Percentiles rank a stretch among this genome's conserved stretches.
phyloP scores from a whole-genome alignment of 2,797 vertebrate species.

The Geotrypetes seraphini region DNA sequence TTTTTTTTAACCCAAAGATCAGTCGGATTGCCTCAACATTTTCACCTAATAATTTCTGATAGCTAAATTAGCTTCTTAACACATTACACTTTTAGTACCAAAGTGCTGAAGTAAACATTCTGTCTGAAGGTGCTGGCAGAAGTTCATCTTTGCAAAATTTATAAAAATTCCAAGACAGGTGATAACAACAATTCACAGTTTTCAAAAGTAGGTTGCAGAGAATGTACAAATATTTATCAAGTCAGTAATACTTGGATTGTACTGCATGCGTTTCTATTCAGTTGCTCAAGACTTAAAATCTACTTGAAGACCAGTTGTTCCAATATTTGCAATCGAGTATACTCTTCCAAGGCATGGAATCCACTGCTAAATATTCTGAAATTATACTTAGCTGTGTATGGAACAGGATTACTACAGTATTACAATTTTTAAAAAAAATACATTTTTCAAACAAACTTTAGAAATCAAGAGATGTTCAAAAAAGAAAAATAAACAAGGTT shows the following conservation, averaged over 20 bases:
- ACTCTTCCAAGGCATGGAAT: background rate
- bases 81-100: background rate
- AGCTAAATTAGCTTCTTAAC: background rate
- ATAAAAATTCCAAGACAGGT: background rate
- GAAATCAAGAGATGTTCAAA: too few species aligned
- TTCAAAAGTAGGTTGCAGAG: slow-evolving; percentile 1
- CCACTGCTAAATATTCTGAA: too few species aligned
- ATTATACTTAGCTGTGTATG: too few species aligned
- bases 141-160: background rate
- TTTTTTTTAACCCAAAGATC: too few species aligned
- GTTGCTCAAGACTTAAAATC: too few species aligned
- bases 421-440: too few species aligned
- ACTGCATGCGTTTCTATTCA: too few species aligned
- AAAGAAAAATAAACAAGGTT: too few species aligned
- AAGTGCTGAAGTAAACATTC: slow-evolving; percentile 3
- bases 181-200: background rate
- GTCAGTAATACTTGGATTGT: background rate
- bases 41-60: rapidly evolving
- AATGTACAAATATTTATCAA: background rate
- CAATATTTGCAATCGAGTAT: background rate
- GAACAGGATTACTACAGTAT: too few species aligned
- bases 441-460: too few species aligned
- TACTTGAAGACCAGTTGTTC: too few species aligned
- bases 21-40: too few species aligned
- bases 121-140: background rate